Evolutionary conservation across 92 coral and sea anemone genomes (phyloP).

Genomic region (Parazoanthus swiftii): DNA sequence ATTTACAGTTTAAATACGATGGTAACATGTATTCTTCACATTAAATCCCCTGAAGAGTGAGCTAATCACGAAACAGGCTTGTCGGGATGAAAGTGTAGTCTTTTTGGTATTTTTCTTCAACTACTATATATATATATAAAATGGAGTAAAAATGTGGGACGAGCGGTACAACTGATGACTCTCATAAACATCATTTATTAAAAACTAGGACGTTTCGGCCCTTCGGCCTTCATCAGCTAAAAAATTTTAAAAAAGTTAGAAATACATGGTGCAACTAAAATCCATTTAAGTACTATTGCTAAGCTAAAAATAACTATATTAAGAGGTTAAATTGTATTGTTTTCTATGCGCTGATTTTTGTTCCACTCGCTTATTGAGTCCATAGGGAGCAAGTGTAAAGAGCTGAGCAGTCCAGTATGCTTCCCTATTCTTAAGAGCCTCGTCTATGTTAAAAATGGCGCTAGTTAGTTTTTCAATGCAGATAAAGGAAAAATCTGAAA

Average conservation of each 20-base stretch:
- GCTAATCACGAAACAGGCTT: too few relatives aligned
- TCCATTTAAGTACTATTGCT: neutral
- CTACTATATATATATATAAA: neutral
- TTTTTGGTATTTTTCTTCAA: neutral
- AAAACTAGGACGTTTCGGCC: neutral
- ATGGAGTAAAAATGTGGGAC: neutral
- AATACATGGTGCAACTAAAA: constrained; percentile 14
- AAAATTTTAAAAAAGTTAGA: neutral
- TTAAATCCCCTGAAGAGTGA: too few relatives aligned
- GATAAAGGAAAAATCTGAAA: neutral
- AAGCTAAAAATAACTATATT: neutral
- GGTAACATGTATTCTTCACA: neutral
- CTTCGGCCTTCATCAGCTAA: too few relatives aligned
- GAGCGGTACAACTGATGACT: neutral
- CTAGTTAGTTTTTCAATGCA: neutral
- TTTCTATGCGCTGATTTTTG: neutral
- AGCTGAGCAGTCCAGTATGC: constrained; percentile 9
- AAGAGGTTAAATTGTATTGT: neutral
- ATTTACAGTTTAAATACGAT: neutral
- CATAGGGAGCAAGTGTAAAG: constrained; percentile 8
- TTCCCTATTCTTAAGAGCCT: neutral
- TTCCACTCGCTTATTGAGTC: neutral
- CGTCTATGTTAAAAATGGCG: neutral
- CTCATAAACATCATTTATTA: neutral
- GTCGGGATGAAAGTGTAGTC: too few relatives aligned